A percentile compares a stretch with the other conserved stretches of the same genome.
Conservation (phyloP, 2,797 vertebrate species). For the Hoplostethus atlanticus region DNA sequence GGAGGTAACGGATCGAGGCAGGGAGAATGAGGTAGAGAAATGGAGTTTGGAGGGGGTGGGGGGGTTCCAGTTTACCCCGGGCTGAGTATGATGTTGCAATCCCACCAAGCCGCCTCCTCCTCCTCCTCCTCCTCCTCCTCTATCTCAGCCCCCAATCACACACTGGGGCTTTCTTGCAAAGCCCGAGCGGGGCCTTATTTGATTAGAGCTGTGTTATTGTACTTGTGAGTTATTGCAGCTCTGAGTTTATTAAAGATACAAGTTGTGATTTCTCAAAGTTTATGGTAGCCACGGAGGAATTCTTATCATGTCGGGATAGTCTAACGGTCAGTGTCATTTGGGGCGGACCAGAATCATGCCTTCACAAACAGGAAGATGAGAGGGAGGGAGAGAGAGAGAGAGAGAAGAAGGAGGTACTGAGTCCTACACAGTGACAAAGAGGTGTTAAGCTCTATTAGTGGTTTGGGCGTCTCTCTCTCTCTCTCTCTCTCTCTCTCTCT, state of each 20-base stretch:
- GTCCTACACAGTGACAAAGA: neutral
- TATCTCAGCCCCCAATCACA: conserved; percentile 5
- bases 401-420: conserved; percentile 27
- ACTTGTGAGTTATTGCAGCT: conserved; percentile 36
- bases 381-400: conserved; percentile 11
- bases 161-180: conserved; percentile 5
- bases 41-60: neutral
- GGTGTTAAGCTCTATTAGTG: conserved; percentile 52
- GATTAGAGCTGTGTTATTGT: conserved; percentile 45
- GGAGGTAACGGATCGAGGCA: conserved; percentile 1
- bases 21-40: conserved; percentile 9
- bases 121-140: conserved; percentile 4
- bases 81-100: conserved; percentile 32
- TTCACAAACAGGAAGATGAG: conserved; percentile 24
- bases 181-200: conserved; percentile 18
- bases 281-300: conserved; percentile 26
- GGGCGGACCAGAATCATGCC: conserved; percentile 7
- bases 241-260: conserved; percentile 48
- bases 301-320: conserved; percentile 37
- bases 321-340: conserved; percentile 47
- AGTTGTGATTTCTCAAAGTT: conserved; percentile 41
- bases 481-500: too few relatives aligned
- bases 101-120: conserved; percentile 5
- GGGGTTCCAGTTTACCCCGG: conserved; percentile 1
- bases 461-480: conserved; percentile 23